Evolutionary conservation across 2,888 invertebrate species (phyloP).

Genomic region (Microdon myrmicae): DNA sequence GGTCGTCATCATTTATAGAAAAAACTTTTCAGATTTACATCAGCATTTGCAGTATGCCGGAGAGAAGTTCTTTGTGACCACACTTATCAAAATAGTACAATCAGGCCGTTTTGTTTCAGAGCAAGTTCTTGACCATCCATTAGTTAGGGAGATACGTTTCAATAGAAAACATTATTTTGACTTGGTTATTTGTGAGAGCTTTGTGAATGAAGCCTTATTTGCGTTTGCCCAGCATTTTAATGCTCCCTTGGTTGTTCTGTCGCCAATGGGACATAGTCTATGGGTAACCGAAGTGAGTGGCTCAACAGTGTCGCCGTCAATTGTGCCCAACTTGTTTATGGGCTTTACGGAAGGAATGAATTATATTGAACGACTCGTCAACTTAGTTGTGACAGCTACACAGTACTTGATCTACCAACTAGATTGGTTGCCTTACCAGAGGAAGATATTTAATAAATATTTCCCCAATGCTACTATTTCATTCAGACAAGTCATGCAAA

Average conservation of each 20-base stretch:
- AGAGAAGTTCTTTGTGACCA: neutral
- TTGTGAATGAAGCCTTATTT: slow-evolving; percentile 19
- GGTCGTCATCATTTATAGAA: neutral
- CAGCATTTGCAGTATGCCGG: slow-evolving; percentile 4
- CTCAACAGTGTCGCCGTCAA: slow-evolving; percentile 62
- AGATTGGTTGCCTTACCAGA: slow-evolving; percentile 61
- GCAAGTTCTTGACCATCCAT: slow-evolving; percentile 17
- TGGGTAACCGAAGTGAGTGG: slow-evolving; percentile 34
- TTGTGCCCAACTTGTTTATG: slow-evolving; percentile 59
- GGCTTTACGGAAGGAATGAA: slow-evolving; percentile 63
- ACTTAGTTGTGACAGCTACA: slow-evolving; percentile 57
- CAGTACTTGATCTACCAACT: slow-evolving; percentile 55
- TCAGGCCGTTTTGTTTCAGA: slow-evolving; percentile 9
- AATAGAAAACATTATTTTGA: slow-evolving; percentile 15
- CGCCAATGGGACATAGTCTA: slow-evolving; percentile 18
- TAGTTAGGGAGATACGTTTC: slow-evolving; percentile 11
- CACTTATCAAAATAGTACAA: neutral
- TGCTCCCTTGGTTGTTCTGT: slow-evolving; percentile 12
- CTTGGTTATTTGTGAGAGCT: slow-evolving; percentile 28
- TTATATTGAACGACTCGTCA: slow-evolving; percentile 60
- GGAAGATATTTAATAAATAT: slow-evolving; percentile 56
- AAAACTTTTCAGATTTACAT: slow-evolving; percentile 17
- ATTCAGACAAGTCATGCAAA: slow-evolving; percentile 57
- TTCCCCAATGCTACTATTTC: slow-evolving; percentile 58
- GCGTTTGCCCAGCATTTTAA: slow-evolving; percentile 27